Percentiles rank a stretch among this genome's conserved stretches.
These are phyloP conservation scores for Pogonus chalceus DNA, from an alignment of 1,140 invertebrate genomes.

Conservation along the genomic window DNA sequence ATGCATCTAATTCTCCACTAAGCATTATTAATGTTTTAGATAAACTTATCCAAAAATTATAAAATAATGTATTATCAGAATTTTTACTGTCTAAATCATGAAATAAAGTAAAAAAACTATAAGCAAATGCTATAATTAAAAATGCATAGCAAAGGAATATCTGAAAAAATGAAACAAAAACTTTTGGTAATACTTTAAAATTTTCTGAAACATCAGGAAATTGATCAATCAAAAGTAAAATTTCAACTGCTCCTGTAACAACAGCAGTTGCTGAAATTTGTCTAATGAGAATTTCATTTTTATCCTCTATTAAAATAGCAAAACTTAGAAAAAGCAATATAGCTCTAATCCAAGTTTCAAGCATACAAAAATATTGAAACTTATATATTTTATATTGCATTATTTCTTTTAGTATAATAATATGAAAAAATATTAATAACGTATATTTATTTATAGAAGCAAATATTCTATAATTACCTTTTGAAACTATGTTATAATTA, in stretches of 20 bases:
- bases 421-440: conserved; percentile 39
- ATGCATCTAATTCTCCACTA: conserved; percentile 71
- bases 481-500: conserved; percentile 30
- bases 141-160: conserved; percentile 69
- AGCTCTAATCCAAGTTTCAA: conserved; percentile 63
- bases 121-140: conserved; percentile 66
- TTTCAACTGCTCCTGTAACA: conserved; percentile 60
- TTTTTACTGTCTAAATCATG: conserved; percentile 33
- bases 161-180: conserved; percentile 66
- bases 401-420: conserved; percentile 52
- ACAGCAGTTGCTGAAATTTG: conserved; percentile 54
- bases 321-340: conserved; percentile 48
- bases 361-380: conserved; percentile 47
- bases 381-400: conserved; percentile 58
- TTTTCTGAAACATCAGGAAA: conserved; percentile 62
- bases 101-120: conserved; percentile 68
- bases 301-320: conserved; percentile 41
- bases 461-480: conserved; percentile 23
- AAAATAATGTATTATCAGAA: conserved; percentile 44
- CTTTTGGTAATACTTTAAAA: conserved; percentile 67
- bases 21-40: conserved; percentile 78
- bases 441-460: conserved; percentile 14
- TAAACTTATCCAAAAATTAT: conserved; percentile 50
- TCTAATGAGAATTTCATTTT: conserved; percentile 39
- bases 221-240: conserved; percentile 65